Evolutionary conservation across 2,797 vertebrate genomes (phyloP).

Genomic region (Phylloscopus collybita): DNA sequence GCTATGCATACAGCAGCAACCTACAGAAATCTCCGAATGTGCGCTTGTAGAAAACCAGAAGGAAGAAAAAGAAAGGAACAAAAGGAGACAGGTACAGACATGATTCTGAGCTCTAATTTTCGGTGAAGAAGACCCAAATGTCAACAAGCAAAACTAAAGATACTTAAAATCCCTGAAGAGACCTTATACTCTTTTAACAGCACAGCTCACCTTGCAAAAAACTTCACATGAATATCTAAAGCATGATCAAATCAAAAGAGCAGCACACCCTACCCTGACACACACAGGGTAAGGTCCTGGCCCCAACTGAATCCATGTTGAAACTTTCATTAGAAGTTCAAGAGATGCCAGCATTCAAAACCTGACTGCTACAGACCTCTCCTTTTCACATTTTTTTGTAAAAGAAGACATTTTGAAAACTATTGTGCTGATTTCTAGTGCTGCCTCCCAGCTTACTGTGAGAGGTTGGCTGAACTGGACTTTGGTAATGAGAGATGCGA

Average conservation of each 20-base stretch:
- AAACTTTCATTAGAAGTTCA: not conserved
- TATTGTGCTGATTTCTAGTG: constrained; percentile 14
- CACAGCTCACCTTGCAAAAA: constrained; percentile 1
- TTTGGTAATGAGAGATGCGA: not conserved
- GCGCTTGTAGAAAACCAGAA: not conserved
- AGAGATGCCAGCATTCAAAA: not conserved
- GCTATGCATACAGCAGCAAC: not conserved
- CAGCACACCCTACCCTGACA: not conserved
- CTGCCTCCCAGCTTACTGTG: not conserved
- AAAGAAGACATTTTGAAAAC: not conserved
- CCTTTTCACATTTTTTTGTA: not conserved
- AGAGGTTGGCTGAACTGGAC: not conserved
- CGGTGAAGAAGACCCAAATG: not conserved
- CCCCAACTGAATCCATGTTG: not conserved
- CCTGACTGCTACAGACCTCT: not conserved
- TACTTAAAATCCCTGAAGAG: constrained; percentile 59
- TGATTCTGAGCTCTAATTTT: not conserved
- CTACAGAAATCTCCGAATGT: not conserved
- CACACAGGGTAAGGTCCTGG: not conserved
- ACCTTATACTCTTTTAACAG: not conserved
- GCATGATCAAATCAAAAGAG: not conserved
- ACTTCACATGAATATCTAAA: constrained; percentile 13
- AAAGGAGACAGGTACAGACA: not conserved
- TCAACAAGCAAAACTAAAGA: constrained; percentile 22
- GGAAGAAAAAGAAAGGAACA: too few species aligned